phyloP scores from a whole-genome alignment of 1,140 invertebrate species.

The Phortica variegata region DNA sequence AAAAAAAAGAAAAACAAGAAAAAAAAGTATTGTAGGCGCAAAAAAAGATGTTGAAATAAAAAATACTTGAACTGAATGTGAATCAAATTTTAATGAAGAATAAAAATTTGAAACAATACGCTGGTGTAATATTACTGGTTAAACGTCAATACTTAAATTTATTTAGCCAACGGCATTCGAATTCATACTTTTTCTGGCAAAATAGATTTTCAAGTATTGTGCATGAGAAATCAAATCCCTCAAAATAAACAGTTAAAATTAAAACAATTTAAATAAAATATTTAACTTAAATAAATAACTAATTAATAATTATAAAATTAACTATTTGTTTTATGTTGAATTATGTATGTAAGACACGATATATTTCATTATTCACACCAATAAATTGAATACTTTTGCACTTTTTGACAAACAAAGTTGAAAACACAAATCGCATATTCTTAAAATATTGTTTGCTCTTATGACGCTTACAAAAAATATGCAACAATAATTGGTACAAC shows the following conservation, averaged over 20 bases:
- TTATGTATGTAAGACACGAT: too few species aligned
- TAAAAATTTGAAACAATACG: constrained; percentile 54
- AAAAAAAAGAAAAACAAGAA: constrained; percentile 25
- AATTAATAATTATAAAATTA: constrained; percentile 14
- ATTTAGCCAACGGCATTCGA: constrained; percentile 40
- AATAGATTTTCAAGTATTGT: constrained; percentile 58
- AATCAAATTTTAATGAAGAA: constrained; percentile 15
- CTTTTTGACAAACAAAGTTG: too few species aligned
- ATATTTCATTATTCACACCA: too few species aligned
- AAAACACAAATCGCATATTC: too few species aligned
- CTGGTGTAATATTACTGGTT: constrained; percentile 58
- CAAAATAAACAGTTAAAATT: constrained; percentile 33
- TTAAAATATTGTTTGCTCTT: too few species aligned
- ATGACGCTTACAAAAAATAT: too few species aligned
- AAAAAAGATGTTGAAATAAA: constrained; percentile 30
- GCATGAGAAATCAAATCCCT: constrained; percentile 55
- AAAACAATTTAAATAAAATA: constrained; percentile 35
- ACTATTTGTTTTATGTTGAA: constrained; percentile 1
- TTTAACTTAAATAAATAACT: constrained; percentile 1
- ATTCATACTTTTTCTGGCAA: too few species aligned
- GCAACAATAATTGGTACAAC: too few species aligned
- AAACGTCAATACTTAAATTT: constrained; percentile 57
- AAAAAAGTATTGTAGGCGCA: background rate
- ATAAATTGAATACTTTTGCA: too few species aligned
- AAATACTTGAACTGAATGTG: constrained; percentile 1